Conservation (phyloP, 2,888 invertebrate species). For the Dynastes tityus region DNA sequence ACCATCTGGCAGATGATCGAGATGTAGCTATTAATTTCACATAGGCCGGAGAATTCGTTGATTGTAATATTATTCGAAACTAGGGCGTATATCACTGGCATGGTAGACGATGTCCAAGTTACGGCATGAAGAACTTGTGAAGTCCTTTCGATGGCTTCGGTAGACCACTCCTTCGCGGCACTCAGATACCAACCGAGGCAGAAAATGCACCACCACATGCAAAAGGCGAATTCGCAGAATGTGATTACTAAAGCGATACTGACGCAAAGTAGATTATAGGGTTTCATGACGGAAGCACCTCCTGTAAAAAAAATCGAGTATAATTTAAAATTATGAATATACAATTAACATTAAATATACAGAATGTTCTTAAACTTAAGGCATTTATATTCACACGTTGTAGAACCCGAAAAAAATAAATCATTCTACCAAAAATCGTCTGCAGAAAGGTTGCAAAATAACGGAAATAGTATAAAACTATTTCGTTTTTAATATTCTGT, state of each 20-base stretch:
- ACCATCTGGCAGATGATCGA: conserved; percentile 61
- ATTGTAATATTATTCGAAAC: conserved; percentile 85
- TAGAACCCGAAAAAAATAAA: too few relatives aligned
- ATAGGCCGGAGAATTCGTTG: conserved; percentile 87
- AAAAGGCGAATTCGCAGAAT: conserved; percentile 85
- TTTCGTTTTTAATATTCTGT: too few relatives aligned
- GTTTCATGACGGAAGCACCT: conserved; percentile 49
- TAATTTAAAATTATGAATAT: not conserved
- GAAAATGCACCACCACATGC: conserved; percentile 91
- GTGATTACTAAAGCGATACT: conserved; percentile 62
- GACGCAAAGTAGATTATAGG: conserved; percentile 59
- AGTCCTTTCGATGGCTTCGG: conserved; percentile 90
- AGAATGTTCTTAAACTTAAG: too few relatives aligned
- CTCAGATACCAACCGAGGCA: conserved; percentile 93
- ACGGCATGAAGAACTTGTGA: conserved; percentile 89
- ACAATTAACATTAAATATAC: not conserved
- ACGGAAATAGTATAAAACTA: too few relatives aligned
- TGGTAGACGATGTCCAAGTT: conserved; percentile 91
- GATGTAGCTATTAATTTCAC: conserved; percentile 75
- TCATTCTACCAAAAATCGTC: too few relatives aligned
- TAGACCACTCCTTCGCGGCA: conserved; percentile 94
- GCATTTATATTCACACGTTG: too few relatives aligned
- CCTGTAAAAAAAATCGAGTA: conserved; percentile 37
- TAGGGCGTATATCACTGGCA: conserved; percentile 87
- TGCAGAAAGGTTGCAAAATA: too few relatives aligned